Conservation (phyloP, 2,888 invertebrate species). For the Ormia ochracea region DNA sequence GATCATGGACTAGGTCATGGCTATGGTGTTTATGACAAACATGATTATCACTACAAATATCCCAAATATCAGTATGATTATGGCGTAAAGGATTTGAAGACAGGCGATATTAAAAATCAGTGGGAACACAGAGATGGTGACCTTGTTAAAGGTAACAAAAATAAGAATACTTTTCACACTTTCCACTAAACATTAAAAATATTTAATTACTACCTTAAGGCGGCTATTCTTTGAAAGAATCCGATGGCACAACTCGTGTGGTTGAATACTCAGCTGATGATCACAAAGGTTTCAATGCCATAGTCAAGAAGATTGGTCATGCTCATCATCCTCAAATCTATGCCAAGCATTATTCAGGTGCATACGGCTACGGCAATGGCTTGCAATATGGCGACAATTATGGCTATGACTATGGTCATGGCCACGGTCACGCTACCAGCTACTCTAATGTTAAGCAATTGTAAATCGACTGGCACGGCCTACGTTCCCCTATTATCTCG, state of each 20-base stretch:
- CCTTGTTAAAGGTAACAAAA: constrained; percentile 77
- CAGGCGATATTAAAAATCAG: constrained; percentile 78
- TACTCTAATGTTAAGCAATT: constrained; percentile 71
- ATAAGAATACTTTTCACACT: background rate
- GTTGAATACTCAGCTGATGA: constrained; percentile 78
- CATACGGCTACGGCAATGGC: constrained; percentile 62
- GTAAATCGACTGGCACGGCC: constrained; percentile 27
- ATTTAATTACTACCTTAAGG: constrained; percentile 60
- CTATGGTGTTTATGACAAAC: constrained; percentile 68
- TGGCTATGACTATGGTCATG: constrained; percentile 64
- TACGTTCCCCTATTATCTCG: background rate
- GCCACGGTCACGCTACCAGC: constrained; percentile 71
- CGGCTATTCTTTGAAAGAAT: constrained; percentile 77
- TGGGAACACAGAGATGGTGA: constrained; percentile 79
- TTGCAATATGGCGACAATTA: constrained; percentile 63
- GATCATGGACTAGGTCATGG: constrained; percentile 63
- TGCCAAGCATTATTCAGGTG: constrained; percentile 66
- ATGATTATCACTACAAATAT: constrained; percentile 76
- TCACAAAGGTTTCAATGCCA: constrained; percentile 78
- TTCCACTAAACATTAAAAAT: background rate
- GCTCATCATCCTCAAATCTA: constrained; percentile 72
- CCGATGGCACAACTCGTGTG: constrained; percentile 78
- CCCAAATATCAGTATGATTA: constrained; percentile 78
- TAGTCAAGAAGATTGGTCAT: constrained; percentile 78
- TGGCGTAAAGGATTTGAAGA: constrained; percentile 78